Conservation (phyloP, 2,888 invertebrate species). For the Nomada ferruginata region DNA sequence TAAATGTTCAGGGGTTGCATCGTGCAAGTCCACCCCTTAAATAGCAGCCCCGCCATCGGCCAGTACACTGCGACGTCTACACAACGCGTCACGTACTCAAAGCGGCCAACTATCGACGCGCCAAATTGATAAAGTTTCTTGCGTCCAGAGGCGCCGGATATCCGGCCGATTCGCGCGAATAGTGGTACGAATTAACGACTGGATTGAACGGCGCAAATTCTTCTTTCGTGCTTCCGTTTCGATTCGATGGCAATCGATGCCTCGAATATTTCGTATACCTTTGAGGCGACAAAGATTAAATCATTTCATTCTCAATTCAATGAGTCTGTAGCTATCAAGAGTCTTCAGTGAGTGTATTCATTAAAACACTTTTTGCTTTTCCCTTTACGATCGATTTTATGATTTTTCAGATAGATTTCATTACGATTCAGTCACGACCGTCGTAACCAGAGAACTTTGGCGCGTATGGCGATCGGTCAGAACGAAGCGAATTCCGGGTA, state of each 20-base stretch:
- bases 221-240: background rate
- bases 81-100: conserved; percentile 62
- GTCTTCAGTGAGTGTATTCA: too few species aligned
- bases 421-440: conserved; percentile 63
- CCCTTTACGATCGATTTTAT: conserved; percentile 62
- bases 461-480: background rate
- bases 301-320: too few species aligned
- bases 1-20: conserved; percentile 33
- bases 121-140: conserved; percentile 72
- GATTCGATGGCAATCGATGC: background rate
- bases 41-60: conserved; percentile 47
- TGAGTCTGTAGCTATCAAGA: too few species aligned
- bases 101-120: conserved; percentile 60
- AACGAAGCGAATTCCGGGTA: conserved; percentile 31
- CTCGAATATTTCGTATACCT: too few species aligned
- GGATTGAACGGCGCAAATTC: conserved; percentile 7
- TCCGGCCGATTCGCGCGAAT: conserved; percentile 51
- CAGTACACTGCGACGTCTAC: conserved; percentile 46
- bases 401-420: conserved; percentile 76
- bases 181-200: conserved; percentile 56
- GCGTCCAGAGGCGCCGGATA: conserved; percentile 49
- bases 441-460: conserved; percentile 55
- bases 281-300: too few species aligned
- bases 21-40: conserved; percentile 65
- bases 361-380: background rate